phyloP scores from a whole-genome alignment of 2,797 vertebrate species.

The Dallia pectoralis region DNA sequence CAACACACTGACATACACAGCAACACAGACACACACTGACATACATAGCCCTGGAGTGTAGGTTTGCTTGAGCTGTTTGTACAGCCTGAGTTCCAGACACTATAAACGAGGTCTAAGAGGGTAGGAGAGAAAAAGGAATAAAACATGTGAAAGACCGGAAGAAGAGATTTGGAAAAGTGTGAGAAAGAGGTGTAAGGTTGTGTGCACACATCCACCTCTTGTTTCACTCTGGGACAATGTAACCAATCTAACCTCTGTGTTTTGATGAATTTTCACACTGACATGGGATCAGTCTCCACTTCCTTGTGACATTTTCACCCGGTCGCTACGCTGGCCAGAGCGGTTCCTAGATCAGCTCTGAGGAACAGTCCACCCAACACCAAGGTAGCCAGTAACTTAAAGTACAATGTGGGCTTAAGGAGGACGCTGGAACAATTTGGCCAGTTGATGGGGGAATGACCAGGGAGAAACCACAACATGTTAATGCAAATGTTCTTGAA shows the following conservation, averaged over 20 bases:
- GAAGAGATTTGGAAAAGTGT: constrained; percentile 18
- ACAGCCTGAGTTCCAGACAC: constrained; percentile 54
- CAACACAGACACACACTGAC: constrained; percentile 24
- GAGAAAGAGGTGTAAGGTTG: constrained; percentile 5
- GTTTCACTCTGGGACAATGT: constrained; percentile 45
- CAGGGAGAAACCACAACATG: background rate
- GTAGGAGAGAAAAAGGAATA: constrained; percentile 4
- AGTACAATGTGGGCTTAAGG: background rate
- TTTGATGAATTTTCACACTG: constrained; percentile 70
- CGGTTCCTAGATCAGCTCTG: constrained; percentile 36
- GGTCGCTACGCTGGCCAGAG: constrained; percentile 25
- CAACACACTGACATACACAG: background rate
- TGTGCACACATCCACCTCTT: constrained; percentile 38
- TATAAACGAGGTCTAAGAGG: constrained; percentile 28
- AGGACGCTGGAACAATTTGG: background rate
- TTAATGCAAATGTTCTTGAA: background rate
- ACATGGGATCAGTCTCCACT: constrained; percentile 59
- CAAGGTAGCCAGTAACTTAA: background rate
- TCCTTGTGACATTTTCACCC: constrained; percentile 64
- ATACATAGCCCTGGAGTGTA: constrained; percentile 45
- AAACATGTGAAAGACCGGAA: background rate
- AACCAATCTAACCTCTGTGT: too few species aligned
- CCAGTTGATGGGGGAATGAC: background rate
- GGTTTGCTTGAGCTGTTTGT: constrained; percentile 69
- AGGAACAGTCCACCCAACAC: constrained; percentile 23